phyloP scores from a whole-genome alignment of 2,797 vertebrate genomes.

The Eulemur coronatus region DNA sequence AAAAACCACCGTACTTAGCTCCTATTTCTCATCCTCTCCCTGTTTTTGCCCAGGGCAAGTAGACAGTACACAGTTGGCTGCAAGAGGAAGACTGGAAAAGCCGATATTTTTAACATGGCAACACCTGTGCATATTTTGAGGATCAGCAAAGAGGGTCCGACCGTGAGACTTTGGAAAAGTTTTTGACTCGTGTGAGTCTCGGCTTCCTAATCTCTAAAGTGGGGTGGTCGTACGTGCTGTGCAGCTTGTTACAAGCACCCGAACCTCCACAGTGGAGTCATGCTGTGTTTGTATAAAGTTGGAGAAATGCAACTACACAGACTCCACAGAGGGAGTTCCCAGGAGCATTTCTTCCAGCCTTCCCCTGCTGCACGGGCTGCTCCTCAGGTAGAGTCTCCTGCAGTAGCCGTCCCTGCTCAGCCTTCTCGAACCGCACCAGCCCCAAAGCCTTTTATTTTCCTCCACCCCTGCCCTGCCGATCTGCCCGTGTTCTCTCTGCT shows the following conservation, averaged over 20 bases:
- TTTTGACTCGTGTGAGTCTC: neutral
- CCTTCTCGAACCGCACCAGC: neutral
- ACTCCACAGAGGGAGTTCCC: neutral
- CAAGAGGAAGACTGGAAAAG: neutral
- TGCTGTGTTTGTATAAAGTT: neutral
- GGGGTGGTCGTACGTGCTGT: neutral
- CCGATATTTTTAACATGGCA: neutral
- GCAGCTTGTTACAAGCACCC: neutral
- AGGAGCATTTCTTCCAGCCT: neutral
- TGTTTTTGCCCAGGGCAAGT: neutral
- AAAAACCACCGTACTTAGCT: neutral
- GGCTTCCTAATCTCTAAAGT: neutral
- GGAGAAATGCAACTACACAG: neutral
- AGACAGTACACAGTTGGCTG: neutral
- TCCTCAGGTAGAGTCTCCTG: neutral
- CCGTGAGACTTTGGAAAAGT: neutral
- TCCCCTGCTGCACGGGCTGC: neutral
- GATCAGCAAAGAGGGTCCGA: neutral
- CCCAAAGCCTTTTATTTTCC: neutral
- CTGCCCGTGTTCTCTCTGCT: neutral
- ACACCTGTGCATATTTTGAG: neutral
- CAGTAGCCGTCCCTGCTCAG: neutral
- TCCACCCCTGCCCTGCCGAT: neutral
- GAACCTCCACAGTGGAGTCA: neutral
- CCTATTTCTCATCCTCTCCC: neutral